Percentiles rank a stretch among this genome's conserved stretches.
Conservation (phyloP, 2,888 invertebrate species). For the Scaptomyza flava region DNA sequence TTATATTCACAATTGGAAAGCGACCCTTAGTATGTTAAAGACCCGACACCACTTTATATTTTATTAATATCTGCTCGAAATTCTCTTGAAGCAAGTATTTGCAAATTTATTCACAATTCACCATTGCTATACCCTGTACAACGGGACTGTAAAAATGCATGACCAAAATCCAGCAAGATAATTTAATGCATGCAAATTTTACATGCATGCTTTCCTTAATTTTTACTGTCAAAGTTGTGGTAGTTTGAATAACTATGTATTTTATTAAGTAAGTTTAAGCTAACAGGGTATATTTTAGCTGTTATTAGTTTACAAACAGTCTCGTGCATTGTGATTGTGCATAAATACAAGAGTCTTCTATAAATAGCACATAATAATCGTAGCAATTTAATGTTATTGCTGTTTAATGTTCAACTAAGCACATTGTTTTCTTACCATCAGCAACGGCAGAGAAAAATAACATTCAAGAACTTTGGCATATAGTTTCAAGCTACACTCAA, state of each 20-base stretch:
- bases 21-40: conserved; percentile 9
- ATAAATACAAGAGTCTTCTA: conserved; percentile 21
- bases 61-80: background rate
- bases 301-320: background rate
- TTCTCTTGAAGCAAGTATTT: conserved; percentile 45
- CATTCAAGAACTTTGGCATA: background rate
- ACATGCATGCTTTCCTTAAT: background rate
- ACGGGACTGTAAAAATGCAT: background rate
- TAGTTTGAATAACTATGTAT: background rate
- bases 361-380: conserved; percentile 17
- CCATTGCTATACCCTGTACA: conserved; percentile 15
- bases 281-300: conserved; percentile 11
- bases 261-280: background rate
- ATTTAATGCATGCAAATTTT: background rate
- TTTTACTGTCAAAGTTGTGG: background rate
- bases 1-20: background rate
- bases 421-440: background rate
- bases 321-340: conserved; percentile 6
- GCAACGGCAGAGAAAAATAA: background rate
- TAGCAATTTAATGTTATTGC: conserved; percentile 8
- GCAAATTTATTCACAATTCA: conserved; percentile 48
- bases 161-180: background rate
- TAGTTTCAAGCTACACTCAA: background rate
- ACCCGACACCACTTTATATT: conserved; percentile 3
- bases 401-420: background rate